Percentiles rank a stretch among this genome's conserved stretches.
Evolutionary conservation across 2,888 invertebrate species (phyloP).

Genomic region (Nasonia oneida): DNA sequence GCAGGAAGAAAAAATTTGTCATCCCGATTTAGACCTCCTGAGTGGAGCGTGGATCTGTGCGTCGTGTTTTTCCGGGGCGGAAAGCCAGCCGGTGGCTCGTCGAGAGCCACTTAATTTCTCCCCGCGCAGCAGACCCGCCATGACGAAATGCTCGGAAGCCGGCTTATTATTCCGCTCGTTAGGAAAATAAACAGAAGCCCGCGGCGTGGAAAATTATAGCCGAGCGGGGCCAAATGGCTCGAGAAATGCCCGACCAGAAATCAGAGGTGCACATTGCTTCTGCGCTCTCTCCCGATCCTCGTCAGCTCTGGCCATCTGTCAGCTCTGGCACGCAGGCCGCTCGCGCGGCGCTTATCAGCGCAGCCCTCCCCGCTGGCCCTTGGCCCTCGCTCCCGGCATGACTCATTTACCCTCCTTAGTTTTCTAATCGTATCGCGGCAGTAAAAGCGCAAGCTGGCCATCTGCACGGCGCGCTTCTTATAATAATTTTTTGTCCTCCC

Average conservation of each 20-base stretch:
- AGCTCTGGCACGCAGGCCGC: neutral
- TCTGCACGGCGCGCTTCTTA: neutral
- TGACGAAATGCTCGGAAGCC: slow-evolving; percentile 1
- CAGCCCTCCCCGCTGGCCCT: too few relatives aligned
- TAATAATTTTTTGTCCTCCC: neutral
- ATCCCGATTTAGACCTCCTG: slow-evolving; percentile 56
- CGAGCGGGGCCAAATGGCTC: slow-evolving; percentile 75
- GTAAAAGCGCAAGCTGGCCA: too few relatives aligned
- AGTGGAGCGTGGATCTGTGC: neutral
- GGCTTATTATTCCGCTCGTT: slow-evolving; percentile 58
- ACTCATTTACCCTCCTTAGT: too few relatives aligned
- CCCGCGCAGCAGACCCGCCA: neutral
- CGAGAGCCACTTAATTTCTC: slow-evolving; percentile 49
- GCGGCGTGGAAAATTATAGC: slow-evolving; percentile 68
- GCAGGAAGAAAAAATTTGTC: slow-evolving; percentile 43
- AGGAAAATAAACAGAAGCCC: slow-evolving; percentile 62
- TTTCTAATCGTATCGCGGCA: too few relatives aligned
- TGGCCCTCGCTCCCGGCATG: too few relatives aligned
- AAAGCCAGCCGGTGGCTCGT: too few relatives aligned
- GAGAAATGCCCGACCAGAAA: slow-evolving; percentile 78
- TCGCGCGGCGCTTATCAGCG: too few relatives aligned
- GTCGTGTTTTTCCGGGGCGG: slow-evolving; percentile 12
- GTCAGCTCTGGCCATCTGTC: slow-evolving; percentile 37
- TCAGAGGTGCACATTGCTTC: slow-evolving; percentile 68
- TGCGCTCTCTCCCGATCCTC: slow-evolving; percentile 18